Base-by-base conservation (phyloP, 2,113 vertebrate genomes). In the Etheostoma spectabile region DNA sequence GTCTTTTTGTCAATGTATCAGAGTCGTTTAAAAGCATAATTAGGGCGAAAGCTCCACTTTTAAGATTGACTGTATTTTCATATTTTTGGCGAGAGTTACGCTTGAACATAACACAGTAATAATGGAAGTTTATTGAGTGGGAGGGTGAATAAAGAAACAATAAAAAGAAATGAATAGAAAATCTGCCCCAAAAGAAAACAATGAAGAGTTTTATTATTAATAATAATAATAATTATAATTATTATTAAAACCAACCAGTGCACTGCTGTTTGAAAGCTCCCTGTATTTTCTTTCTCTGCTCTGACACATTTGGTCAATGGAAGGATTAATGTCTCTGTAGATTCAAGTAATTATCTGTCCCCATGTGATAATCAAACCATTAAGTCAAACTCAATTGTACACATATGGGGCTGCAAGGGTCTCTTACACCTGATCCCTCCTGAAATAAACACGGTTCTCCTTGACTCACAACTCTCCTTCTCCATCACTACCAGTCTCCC, bases 351-450 rank as follows among this genome's bases (percentile, higher is more conserved):
- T 92, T 86, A 91, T 87, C 68, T 68, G 56, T 67, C 81, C 78
- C 90, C 68, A 87, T 85, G 85, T 78, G 79, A 88, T 69, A 86
- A 88, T 86, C 38, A 83, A 83, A 51, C 63, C 84, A 71, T 86
- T 86, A 86, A 88, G 62, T 88, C 63, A 88, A 88, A 90, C 45
- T 70, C 65, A n/a, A 65, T 55, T 83, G 52, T 73, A 24, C 24
- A 85, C 84, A 90, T 55, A 74, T 72, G 86, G 74, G 79, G 21
- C 65, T 21, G 5, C 52, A 82, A 74, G 67, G 53, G 53, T 77
- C 74, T 48, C 71, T 38, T 13, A 46, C 92, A 92, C 74, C 92
- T 92, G 89, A 89, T 91, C 86, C 84, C 85, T 78, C 62, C 77
- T 73, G 49, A 70, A 75, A 70, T 35, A 16, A 63, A 82, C 51